These are phyloP conservation scores for Dolichopus griseipennis DNA, from an alignment of 2,888 invertebrate species.

Conservation along the genomic window DNA sequence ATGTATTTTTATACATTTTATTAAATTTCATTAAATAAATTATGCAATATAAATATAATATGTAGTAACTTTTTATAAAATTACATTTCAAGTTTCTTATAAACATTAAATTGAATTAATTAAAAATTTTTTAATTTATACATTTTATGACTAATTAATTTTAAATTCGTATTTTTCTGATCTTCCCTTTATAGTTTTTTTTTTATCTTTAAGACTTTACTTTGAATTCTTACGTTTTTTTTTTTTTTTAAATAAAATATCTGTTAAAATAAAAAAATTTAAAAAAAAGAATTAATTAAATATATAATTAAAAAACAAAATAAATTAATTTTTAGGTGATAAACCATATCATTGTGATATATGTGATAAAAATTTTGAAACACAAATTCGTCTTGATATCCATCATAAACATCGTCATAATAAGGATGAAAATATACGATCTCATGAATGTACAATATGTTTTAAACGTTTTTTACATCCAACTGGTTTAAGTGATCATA, in stretches of 20 bases:
- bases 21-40: too few relatives aligned
- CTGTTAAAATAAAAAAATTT: not conserved
- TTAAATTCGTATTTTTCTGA: too few relatives aligned
- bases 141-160: too few relatives aligned
- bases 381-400: not conserved
- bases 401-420: not conserved
- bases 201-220: too few relatives aligned
- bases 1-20: too few relatives aligned
- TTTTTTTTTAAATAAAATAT: not conserved
- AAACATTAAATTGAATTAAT: too few relatives aligned
- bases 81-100: too few relatives aligned
- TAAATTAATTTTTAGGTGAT: slow-evolving; percentile 9
- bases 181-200: too few relatives aligned
- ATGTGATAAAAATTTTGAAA: slow-evolving; percentile 6
- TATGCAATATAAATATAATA: too few relatives aligned
- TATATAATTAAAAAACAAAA: not conserved
- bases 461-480: not conserved
- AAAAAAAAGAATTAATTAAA: not conserved
- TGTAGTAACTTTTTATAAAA: too few relatives aligned
- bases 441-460: not conserved
- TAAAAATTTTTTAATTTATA: too few relatives aligned
- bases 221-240: too few relatives aligned
- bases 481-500: slow-evolving; percentile 1
- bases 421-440: not conserved
- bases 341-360: slow-evolving; percentile 10